phyloP scores from a whole-genome alignment of 2,797 vertebrate species.

The Pseudocheirus occidentalis region DNA sequence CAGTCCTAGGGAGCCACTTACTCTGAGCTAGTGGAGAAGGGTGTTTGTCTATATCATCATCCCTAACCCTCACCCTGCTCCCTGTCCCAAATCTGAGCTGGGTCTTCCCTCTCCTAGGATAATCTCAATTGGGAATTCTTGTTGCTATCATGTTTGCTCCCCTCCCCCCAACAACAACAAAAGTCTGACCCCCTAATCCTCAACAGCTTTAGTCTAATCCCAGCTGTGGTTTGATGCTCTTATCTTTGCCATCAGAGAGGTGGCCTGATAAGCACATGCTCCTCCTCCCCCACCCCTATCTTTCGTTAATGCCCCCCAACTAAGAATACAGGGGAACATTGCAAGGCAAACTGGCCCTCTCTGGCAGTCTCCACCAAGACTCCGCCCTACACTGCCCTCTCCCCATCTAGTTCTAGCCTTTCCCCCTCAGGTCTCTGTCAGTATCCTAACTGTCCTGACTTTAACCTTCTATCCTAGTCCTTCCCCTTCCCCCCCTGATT shows the following conservation, averaged over 20 bases:
- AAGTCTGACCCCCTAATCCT: constrained; percentile 67
- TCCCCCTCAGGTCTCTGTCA: constrained; percentile 56
- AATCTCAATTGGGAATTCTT: not conserved
- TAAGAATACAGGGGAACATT: not conserved
- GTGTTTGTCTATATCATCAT: not conserved
- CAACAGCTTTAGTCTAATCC: constrained; percentile 76
- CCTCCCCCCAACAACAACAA: not conserved
- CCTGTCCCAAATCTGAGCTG: constrained; percentile 6
- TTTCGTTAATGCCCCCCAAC: not conserved
- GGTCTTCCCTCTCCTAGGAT: not conserved
- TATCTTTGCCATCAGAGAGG: constrained; percentile 59
- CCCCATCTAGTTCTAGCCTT: not conserved
- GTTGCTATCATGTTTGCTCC: not conserved
- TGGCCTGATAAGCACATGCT: constrained; percentile 10
- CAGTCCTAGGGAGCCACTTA: not conserved
- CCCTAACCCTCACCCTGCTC: not conserved
- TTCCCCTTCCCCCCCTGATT: constrained; percentile 35
- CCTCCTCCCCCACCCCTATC: not conserved
- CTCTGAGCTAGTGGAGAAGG: not conserved
- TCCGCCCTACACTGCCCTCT: not conserved
- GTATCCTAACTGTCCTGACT: constrained; percentile 86
- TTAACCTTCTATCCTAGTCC: constrained; percentile 85
- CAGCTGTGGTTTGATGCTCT: constrained; percentile 67
- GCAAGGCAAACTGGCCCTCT: not conserved
- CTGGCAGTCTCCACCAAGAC: not conserved